phyloP scores from a whole-genome alignment of 1,140 invertebrate species.

The Neocloeon triangulifer region DNA sequence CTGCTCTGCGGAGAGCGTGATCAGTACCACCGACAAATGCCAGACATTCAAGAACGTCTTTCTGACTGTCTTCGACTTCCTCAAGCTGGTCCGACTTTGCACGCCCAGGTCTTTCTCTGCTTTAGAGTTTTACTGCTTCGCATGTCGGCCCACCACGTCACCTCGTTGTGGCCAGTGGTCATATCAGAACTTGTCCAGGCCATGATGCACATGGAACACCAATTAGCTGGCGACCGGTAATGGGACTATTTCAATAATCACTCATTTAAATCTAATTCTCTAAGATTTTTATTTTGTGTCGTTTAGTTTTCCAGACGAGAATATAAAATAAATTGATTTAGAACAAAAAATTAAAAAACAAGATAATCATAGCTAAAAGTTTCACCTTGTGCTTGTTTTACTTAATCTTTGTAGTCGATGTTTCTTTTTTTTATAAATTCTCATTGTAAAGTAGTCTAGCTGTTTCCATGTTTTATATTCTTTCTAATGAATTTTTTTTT shows the following conservation, averaged over 20 bases:
- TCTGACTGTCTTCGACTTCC: conserved; percentile 62
- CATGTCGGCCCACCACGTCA: conserved; percentile 69
- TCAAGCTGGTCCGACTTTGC: conserved; percentile 57
- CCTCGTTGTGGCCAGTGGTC: conserved; percentile 82
- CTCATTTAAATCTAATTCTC: neutral
- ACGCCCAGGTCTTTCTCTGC: conserved; percentile 75
- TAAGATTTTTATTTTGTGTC: neutral
- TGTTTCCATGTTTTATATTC: too few species aligned
- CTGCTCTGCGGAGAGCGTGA: conserved; percentile 81
- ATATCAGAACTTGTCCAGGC: conserved; percentile 86
- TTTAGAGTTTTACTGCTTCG: conserved; percentile 72
- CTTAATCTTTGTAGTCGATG: too few species aligned
- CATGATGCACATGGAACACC: conserved; percentile 74
- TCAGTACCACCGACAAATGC: conserved; percentile 81
- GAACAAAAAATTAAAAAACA: too few species aligned
- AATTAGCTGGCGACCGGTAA: conserved; percentile 39
- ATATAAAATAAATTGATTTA: too few species aligned
- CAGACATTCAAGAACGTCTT: conserved; percentile 83
- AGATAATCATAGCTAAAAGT: too few species aligned
- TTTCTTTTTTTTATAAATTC: too few species aligned
- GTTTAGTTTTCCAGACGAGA: too few species aligned
- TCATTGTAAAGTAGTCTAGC: too few species aligned
- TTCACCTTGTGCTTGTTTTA: too few species aligned
- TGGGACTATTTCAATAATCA: neutral
- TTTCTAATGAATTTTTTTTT: too few species aligned